phyloP scores from a whole-genome alignment of 2,888 invertebrate genomes.

The Exocentrus adspersus region DNA sequence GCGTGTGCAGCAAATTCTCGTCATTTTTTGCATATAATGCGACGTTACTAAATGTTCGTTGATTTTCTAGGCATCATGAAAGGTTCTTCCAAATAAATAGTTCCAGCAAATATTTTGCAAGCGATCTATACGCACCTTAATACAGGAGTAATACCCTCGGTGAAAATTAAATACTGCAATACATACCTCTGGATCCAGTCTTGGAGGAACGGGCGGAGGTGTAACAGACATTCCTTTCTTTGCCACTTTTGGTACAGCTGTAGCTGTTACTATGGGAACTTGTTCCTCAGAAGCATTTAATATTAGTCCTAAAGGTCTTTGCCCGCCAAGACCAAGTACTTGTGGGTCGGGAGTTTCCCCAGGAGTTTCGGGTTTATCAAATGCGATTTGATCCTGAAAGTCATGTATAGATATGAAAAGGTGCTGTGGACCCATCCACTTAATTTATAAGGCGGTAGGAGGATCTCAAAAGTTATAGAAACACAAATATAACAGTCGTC shows the following conservation, averaged over 20 bases:
- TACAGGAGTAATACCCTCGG: background rate
- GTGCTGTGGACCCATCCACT: no score
- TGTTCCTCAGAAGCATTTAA: slow-evolving; percentile 64
- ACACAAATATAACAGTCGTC: no score
- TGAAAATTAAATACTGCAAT: background rate
- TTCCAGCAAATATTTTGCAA: no score
- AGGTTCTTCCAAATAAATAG: no score
- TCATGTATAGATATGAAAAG: no score
- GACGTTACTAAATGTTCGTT: no score
- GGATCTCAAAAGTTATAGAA: no score
- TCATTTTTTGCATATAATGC: no score
- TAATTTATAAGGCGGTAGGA: no score
- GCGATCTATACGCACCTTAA: no score
- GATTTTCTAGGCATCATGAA: no score
- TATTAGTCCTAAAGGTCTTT: slow-evolving; percentile 78
- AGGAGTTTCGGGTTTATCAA: slow-evolving; percentile 77
- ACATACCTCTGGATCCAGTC: slow-evolving; percentile 69
- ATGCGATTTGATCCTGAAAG: slow-evolving; percentile 63
- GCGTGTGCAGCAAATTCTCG: no score
- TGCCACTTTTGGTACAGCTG: slow-evolving; percentile 62
- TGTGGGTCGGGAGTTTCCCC: slow-evolving; percentile 82
- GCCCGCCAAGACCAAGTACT: slow-evolving; percentile 80
- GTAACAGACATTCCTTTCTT: slow-evolving; percentile 66
- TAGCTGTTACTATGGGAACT: slow-evolving; percentile 57
- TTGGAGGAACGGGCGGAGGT: slow-evolving; percentile 70